Percentiles rank a stretch among this genome's conserved stretches.
Conservation (phyloP, 2,888 invertebrate species). For the Formica aserva region DNA sequence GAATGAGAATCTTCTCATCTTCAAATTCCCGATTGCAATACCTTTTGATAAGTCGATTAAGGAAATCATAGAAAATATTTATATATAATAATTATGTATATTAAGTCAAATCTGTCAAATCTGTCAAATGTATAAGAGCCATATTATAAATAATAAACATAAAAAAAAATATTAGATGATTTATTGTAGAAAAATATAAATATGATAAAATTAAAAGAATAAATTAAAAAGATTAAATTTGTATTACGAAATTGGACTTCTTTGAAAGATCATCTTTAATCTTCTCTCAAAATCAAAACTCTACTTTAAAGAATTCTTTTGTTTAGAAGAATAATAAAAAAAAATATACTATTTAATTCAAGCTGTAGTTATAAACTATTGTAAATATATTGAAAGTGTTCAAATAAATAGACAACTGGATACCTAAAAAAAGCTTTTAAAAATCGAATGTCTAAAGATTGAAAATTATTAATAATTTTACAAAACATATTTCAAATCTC, state of each 20-base stretch:
- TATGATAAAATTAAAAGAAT: neutral
- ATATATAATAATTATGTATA: neutral
- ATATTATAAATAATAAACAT: neutral
- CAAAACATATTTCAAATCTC: neutral
- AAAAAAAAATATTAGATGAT: neutral
- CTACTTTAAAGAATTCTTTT: neutral
- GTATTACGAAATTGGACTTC: neutral
- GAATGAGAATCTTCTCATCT: conserved; percentile 99
- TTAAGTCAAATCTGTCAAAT: neutral
- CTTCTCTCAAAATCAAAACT: neutral
- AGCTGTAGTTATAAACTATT: neutral
- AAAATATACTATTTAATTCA: neutral
- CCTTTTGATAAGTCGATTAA: conserved; percentile 89
- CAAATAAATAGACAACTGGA: neutral
- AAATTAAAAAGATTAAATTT: neutral
- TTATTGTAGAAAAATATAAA: neutral
- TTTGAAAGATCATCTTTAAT: neutral
- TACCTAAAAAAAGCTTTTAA: neutral
- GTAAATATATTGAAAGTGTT: too few relatives aligned
- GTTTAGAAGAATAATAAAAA: neutral
- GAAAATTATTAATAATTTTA: neutral
- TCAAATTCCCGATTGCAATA: conserved; percentile 99
- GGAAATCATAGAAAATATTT: conserved; percentile 74
- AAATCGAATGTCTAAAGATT: neutral
- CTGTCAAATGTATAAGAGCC: neutral